These are phyloP conservation scores for Dolichotis patagonum DNA, from an alignment of 2,113 vertebrate species.

Conservation along the genomic window DNA sequence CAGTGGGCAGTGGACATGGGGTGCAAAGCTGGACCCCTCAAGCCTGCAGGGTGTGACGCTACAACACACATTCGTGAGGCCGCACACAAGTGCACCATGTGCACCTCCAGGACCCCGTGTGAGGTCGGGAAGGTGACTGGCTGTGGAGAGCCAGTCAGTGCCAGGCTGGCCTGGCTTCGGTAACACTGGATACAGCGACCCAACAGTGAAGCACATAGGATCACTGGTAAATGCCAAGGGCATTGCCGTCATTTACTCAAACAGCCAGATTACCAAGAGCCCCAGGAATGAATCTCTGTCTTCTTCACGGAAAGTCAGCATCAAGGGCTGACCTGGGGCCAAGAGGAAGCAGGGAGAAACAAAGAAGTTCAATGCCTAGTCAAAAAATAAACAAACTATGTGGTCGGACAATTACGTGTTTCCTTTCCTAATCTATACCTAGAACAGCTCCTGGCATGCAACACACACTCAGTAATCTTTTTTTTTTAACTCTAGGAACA, in stretches of 20 bases:
- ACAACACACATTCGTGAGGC: not conserved
- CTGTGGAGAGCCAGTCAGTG: not conserved
- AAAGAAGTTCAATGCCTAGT: not conserved
- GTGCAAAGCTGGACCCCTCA: not conserved
- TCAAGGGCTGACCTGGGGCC: not conserved
- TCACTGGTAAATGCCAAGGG: not conserved
- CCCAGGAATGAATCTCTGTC: conserved; percentile 12
- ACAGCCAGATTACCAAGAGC: not conserved
- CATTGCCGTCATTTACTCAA: not conserved
- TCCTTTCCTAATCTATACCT: not conserved
- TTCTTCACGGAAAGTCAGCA: not conserved
- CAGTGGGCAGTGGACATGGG: accelerated
- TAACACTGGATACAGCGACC: not conserved
- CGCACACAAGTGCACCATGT: not conserved
- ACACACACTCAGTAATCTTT: not conserved
- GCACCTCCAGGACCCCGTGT: not conserved
- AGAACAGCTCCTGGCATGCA: not conserved
- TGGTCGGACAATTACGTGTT: not conserved
- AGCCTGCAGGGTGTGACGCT: not conserved
- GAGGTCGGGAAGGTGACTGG: not conserved
- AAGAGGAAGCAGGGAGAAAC: not conserved
- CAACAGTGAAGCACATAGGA: not conserved
- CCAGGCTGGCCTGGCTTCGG: not conserved
- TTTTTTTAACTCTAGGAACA: not conserved
- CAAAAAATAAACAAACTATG: not conserved